Base-by-base conservation (phyloP, 2,888 invertebrate species). In the Drosophila villosipedis region DNA sequence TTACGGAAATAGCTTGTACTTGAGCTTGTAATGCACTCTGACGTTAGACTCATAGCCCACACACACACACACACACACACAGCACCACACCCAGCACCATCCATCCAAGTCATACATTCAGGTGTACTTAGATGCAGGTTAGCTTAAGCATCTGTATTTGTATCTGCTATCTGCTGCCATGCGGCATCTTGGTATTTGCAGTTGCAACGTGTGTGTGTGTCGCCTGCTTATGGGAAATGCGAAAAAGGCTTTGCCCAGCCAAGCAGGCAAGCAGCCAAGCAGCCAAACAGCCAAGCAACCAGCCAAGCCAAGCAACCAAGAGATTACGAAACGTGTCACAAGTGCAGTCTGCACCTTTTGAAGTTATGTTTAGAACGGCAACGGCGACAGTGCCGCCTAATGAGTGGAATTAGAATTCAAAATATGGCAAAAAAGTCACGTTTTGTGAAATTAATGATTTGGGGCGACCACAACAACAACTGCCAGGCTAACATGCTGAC, bases 391-490 rank as follows among this genome's bases (percentile, higher is more conserved):
- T 66, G 78, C 63, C 62, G 68, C 78, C 90, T 90, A 87, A 87
- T 87, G 87, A 87, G 89, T 88, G 90, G 82, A 87, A 87, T 87
- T 90, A 87, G 90, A 83, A 87, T 87, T 90, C 80, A 85, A 90
- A 89, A 90, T 90, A 90, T 86, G 90, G 89, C 90, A 88, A 88
- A 90, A 88, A 88, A 88, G 88, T 88, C 88, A 88, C 88, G 88
- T 88, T 88, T 90, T 82, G 79, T 80, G 73, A 78, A 85, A 85
- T 90, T 89, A 90, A 86, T 89, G 90, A 90, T 90, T 88, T 90
- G 89, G 85, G 88, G 90, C 86, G 84, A 82, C 82, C 68, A 57
- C 79, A 80, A 54, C 66, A 64, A 49, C 47, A 33, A 16, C 19
- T 16, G 25, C 25, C 53, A 22, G 41, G 54, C 50, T 19, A 54